Conservation (phyloP, 2,888 invertebrate genomes). For the Galerucella pusilla region DNA sequence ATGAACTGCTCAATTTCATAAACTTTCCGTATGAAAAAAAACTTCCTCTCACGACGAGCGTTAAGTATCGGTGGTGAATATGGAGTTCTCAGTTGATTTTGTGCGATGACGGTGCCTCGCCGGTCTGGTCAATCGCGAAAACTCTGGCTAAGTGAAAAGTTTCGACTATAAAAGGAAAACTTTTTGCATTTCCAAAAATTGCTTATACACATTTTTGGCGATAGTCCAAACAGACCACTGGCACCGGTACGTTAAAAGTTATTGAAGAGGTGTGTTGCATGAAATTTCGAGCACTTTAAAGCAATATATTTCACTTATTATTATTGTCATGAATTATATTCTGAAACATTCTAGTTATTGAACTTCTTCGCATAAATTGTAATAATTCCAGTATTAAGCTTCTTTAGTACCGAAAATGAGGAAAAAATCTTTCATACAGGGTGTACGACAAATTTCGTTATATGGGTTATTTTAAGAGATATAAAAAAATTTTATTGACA, state of each 20-base stretch:
- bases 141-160: conserved; percentile 22
- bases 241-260: background rate
- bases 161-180: conserved; percentile 3
- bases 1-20: conserved; percentile 19
- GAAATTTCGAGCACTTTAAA: background rate
- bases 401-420: too few species aligned
- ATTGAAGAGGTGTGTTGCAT: conserved; percentile 5
- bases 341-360: background rate
- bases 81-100: conserved; percentile 21
- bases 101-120: conserved; percentile 8
- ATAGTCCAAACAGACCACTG: conserved; percentile 2
- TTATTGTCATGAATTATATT: background rate
- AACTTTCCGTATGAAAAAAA: conserved; percentile 12
- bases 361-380: too few species aligned
- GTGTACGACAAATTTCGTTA: too few species aligned
- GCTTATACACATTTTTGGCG: background rate
- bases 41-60: background rate
- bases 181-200: conserved; percentile 10
- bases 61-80: conserved; percentile 12
- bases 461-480: too few species aligned
- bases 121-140: conserved; percentile 16
- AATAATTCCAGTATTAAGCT: too few species aligned
- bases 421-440: too few species aligned
- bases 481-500: too few species aligned
- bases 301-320: background rate